Conservation (phyloP, 1,140 invertebrate species). For the Neoseiulus cucumeris region DNA sequence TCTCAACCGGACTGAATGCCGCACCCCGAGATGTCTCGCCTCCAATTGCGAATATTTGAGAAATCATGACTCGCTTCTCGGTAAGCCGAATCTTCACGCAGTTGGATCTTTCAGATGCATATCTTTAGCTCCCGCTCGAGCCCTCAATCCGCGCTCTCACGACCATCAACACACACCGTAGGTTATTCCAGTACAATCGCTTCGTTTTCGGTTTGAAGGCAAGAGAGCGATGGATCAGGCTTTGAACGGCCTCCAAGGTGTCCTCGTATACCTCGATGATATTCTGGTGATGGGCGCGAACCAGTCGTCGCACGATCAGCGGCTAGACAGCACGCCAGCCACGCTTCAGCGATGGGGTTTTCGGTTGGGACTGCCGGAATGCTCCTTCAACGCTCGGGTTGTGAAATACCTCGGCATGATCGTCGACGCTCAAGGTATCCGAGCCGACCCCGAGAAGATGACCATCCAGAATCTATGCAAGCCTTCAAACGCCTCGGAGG, state of each 20-base stretch:
- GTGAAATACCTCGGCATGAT: too few relatives aligned
- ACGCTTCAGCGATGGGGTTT: too few relatives aligned
- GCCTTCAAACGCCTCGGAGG: too few relatives aligned
- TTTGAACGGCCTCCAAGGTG: conserved; percentile 2
- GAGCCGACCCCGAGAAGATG: too few relatives aligned
- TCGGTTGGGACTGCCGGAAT: too few relatives aligned
- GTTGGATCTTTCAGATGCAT: conserved; percentile 23
- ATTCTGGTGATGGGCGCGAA: too few relatives aligned
- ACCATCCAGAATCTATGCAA: too few relatives aligned
- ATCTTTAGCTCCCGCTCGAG: conserved; percentile 23
- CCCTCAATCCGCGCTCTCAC: conserved; percentile 4
- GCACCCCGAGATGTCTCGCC: conserved; percentile 17
- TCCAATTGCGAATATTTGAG: conserved; percentile 18
- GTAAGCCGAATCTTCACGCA: conserved; percentile 19
- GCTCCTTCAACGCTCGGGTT: too few relatives aligned
- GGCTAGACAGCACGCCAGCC: too few relatives aligned
- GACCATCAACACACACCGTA: conserved; percentile 13
- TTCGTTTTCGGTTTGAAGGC: conserved; percentile 22
- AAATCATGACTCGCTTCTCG: conserved; percentile 13
- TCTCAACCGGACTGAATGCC: conserved; percentile 22
- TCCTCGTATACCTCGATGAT: conserved; percentile 6
- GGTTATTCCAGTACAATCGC: neutral
- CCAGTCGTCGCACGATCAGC: too few relatives aligned
- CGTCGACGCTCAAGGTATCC: too few relatives aligned
- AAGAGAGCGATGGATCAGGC: conserved; percentile 21